Base-by-base conservation (phyloP, 2,113 vertebrate species). In the Lophius piscatorius region DNA sequence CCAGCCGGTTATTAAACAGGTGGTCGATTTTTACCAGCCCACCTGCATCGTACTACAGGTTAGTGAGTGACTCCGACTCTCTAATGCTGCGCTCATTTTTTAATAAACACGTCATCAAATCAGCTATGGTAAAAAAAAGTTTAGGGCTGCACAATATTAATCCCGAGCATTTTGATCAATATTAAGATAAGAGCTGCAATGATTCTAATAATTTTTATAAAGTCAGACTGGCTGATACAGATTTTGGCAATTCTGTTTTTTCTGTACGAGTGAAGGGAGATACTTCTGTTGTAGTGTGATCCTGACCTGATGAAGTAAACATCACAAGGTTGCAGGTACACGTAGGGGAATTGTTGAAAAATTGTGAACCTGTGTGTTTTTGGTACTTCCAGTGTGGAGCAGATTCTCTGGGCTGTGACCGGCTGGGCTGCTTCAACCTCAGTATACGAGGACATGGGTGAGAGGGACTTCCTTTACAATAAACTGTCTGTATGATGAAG, bases 11-110 rank as follows among this genome's bases (percentile, higher is more conserved):
- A 98, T 99, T 80, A 99, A 96, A 80, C 97, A 99, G 84, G 97
- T 99, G 76, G 93, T 98, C 68, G 97, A 99, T 78, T 99, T 94
- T 85, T 99, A 98, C 74, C 97, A 99, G 86, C 97, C 97, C 0
- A 99, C 97, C 0, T 99, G 97, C 83, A 98, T 99, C 34, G 97
- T 99, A 9, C 88, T 99, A 6, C 97, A 99, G 95, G 97, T 98
- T 87, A 81, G 89, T 50, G 35, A 14, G 16, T 17, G 0, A 11
- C 8, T 11, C 3, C 5, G 3, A 6, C 8, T 4, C 11, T 31
- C n/a, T n/a, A n/a, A n/a, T n/a, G n/a, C n/a, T n/a, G n/a, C n/a
- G n/a, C n/a, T n/a, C n/a, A n/a, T n/a, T n/a, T n/a, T n/a, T n/a
- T n/a, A n/a, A n/a, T n/a, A n/a, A n/a, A n/a, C n/a, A n/a, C n/a